phyloP scores from a whole-genome alignment of 2,797 vertebrate species.

The Phataginus tetradactyla region DNA sequence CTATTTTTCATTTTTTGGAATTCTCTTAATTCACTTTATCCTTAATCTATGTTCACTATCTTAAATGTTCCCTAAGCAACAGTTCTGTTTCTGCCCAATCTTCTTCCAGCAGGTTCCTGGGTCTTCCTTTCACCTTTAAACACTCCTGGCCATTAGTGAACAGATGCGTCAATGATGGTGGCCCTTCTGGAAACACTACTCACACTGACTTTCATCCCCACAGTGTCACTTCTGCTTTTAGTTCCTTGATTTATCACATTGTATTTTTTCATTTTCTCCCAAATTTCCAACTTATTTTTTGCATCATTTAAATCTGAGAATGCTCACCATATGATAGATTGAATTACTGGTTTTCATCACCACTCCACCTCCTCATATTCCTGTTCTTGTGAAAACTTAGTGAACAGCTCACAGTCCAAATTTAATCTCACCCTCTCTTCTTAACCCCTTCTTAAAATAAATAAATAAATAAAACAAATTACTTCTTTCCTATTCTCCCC shows the following conservation, averaged over 20 bases:
- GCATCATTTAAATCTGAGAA: background rate
- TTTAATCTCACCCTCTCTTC: background rate
- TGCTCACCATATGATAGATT: background rate
- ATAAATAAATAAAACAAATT: background rate
- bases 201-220: background rate
- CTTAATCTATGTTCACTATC: background rate
- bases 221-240: background rate
- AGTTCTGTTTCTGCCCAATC: background rate
- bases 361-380: background rate
- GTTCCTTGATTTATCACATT: background rate
- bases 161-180: background rate
- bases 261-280: background rate
- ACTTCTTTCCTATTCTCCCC: background rate
- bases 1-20: background rate
- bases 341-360: background rate
- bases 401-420: background rate
- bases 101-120: background rate
- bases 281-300: background rate
- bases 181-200: background rate
- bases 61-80: background rate
- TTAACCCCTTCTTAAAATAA: background rate
- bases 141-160: accelerated
- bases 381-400: background rate
- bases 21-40: background rate
- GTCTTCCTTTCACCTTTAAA: background rate